Evolutionary conservation across 1,140 invertebrate species (phyloP).

Genomic region (Colletes gigas): DNA sequence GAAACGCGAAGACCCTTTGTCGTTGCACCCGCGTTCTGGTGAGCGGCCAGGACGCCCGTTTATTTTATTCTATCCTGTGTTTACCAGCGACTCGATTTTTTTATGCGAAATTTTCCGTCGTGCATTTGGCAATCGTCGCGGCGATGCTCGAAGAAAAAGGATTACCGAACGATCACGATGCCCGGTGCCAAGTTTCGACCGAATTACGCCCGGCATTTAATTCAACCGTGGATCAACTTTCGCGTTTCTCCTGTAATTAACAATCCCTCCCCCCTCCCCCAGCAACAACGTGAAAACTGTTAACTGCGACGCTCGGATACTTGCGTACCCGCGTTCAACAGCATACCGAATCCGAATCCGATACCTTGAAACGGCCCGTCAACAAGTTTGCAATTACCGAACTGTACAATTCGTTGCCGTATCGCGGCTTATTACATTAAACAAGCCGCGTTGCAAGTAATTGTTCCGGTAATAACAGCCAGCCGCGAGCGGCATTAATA

Average conservation of each 20-base stretch:
- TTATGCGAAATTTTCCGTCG: too few relatives aligned
- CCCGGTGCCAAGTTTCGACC: background rate
- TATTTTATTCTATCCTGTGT: background rate
- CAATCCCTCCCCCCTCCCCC: background rate
- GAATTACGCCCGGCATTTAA: background rate
- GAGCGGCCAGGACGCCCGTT: background rate
- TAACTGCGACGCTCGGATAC: background rate
- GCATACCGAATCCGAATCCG: slow-evolving; percentile 1
- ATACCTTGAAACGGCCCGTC: background rate
- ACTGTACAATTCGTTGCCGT: background rate
- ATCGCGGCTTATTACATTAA: slow-evolving; percentile 48
- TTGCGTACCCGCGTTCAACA: slow-evolving; percentile 1
- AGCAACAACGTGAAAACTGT: background rate
- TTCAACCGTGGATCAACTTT: background rate
- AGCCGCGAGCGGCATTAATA: slow-evolving; percentile 27
- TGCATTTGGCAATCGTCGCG: too few relatives aligned
- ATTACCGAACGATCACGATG: background rate
- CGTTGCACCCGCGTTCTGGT: too few relatives aligned
- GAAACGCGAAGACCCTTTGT: too few relatives aligned
- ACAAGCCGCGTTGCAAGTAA: slow-evolving; percentile 43
- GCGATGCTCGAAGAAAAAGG: background rate
- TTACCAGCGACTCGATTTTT: too few relatives aligned
- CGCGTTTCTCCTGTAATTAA: slow-evolving; percentile 15
- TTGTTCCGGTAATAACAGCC: slow-evolving; percentile 43
- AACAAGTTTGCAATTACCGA: slow-evolving; percentile 10